Evolutionary conservation across 2,113 vertebrate species (phyloP).

Genomic region (Eulemur rufifrons): DNA sequence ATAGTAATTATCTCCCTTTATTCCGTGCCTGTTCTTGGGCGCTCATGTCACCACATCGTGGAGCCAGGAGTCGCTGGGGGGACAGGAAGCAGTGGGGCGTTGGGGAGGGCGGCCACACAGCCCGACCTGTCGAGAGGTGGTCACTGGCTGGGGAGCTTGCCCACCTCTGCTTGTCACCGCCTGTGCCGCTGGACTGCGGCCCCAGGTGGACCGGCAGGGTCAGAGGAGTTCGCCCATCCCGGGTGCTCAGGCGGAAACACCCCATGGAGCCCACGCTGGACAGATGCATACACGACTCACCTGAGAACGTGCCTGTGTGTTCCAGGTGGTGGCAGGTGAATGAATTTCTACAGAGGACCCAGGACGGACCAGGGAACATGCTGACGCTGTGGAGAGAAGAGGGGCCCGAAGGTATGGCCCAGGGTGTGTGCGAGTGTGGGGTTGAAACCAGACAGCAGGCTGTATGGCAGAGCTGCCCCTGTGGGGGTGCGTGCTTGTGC

Average conservation of each 20-base stretch:
- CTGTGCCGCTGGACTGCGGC: fast-evolving
- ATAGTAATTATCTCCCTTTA: conserved; percentile 81
- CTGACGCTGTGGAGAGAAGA: fast-evolving
- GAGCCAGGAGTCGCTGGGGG: conserved; percentile 66
- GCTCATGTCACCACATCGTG: conserved; percentile 64
- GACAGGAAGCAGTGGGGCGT: conserved; percentile 49
- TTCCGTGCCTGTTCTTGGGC: conserved; percentile 79
- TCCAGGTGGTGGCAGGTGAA: background rate
- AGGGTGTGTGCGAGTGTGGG: fast-evolving
- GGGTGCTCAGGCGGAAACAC: background rate
- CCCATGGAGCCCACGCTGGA: background rate
- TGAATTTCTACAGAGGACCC: fast-evolving
- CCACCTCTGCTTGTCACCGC: fast-evolving
- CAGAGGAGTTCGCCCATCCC: background rate
- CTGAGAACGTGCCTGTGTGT: fast-evolving
- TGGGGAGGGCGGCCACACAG: background rate
- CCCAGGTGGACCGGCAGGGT: background rate
- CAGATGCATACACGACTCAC: fast-evolving
- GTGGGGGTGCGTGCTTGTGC: background rate
- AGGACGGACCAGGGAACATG: fast-evolving
- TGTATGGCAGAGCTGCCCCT: background rate
- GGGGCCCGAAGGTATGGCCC: fast-evolving
- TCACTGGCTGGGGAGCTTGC: fast-evolving
- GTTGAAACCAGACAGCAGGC: background rate
- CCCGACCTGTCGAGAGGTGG: background rate